Evolutionary conservation across 2,888 invertebrate genomes (phyloP).

Genomic region (Scotopteryx bipunctaria): DNA sequence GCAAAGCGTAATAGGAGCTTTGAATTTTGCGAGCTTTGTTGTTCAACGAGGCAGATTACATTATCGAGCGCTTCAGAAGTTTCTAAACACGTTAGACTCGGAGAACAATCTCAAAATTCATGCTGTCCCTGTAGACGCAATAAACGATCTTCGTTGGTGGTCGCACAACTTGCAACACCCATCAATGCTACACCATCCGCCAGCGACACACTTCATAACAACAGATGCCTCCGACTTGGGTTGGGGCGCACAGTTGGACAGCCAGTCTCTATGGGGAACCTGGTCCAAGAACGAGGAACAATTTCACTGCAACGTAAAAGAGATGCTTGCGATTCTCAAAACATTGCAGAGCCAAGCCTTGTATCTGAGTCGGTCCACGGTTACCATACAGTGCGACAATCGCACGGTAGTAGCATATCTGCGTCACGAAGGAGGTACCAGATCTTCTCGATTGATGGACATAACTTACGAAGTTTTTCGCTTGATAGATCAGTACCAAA

Average conservation of each 20-base stretch:
- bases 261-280: neutral
- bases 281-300: neutral
- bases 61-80: neutral
- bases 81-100: neutral
- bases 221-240: no score
- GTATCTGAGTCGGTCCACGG: neutral
- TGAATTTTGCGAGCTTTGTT: neutral
- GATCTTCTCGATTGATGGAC: neutral
- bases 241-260: neutral
- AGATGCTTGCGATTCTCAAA: neutral
- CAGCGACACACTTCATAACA: no score
- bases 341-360: neutral
- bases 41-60: neutral
- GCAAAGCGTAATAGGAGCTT: neutral
- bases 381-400: neutral
- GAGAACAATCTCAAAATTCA: neutral
- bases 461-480: neutral
- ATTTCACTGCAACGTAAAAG: neutral
- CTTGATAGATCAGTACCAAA: neutral
- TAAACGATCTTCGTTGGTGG: neutral
- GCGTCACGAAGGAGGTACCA: neutral
- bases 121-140: neutral
- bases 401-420: neutral
- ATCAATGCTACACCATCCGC: no score
- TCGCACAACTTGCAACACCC: neutral